phyloP scores from a whole-genome alignment of 2,888 invertebrate species.

The Eupithecia subfuscata region DNA sequence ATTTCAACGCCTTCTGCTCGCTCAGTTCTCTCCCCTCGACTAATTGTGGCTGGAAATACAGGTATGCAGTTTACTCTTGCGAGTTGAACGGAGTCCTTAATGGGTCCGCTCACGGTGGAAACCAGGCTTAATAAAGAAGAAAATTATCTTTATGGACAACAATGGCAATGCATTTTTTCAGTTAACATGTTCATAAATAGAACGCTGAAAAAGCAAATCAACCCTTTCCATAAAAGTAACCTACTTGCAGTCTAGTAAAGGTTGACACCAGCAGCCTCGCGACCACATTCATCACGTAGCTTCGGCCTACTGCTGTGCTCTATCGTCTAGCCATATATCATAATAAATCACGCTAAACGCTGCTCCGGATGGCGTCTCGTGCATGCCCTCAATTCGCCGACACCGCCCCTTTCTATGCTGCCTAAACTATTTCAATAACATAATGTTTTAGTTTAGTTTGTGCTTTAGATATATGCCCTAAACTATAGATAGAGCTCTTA shows the following conservation, averaged over 20 bases:
- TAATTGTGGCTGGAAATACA: too few relatives aligned
- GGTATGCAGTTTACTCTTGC: too few relatives aligned
- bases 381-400: conserved; percentile 57
- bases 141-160: neutral
- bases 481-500: neutral
- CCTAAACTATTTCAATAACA: conserved; percentile 28
- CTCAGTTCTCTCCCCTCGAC: too few relatives aligned
- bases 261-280: neutral
- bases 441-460: conserved; percentile 3
- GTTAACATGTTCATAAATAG: neutral
- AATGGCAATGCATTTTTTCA: neutral
- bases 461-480: neutral
- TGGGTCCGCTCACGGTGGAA: too few relatives aligned
- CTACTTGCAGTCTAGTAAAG: neutral
- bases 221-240: neutral
- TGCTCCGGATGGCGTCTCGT: conserved; percentile 56
- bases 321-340: conserved; percentile 68
- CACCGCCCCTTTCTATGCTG: conserved; percentile 6
- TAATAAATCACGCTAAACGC: conserved; percentile 71
- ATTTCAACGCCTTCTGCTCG: too few relatives aligned
- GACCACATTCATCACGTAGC: conserved; percentile 50
- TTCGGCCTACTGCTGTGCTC: conserved; percentile 51
- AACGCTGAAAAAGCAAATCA: neutral
- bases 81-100: too few relatives aligned
- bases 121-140: neutral